Evolutionary conservation across 2,888 invertebrate species (phyloP), one percentile per base, ranked within the genome.

Genomic region (Chymomyza procnemis): DNA sequence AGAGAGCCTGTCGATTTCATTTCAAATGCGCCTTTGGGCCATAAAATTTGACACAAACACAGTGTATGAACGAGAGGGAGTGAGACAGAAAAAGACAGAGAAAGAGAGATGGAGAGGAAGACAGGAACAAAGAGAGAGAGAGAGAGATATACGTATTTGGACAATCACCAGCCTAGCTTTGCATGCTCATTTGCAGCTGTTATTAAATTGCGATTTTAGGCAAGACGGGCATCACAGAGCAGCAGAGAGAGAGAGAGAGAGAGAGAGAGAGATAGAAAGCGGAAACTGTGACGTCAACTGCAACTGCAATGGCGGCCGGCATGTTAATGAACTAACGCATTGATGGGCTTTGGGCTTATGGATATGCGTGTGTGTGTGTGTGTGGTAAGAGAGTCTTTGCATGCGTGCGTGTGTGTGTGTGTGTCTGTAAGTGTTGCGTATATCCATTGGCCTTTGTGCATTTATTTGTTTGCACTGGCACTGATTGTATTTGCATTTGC

Each of bases 141-240:
- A 22, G 64, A 68, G 26, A 57, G 54, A 69, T 47, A 64, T 66
- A 66, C 59, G 61, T 54, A 5, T 8, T 6, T 26, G 8, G 41
- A n/a, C 48, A 14, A n/a, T 47, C n/a, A 63, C 62, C 64, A 16
- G 16, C 54, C 47, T 59, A 46, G 19, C 64, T 55, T 67, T 62
- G 74, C 77, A 73, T 83, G 85, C 85, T 82, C 83, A 85, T 83
- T 84, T 84, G 83, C 79, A 79, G 84, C 61, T 76, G 85, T 85
- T 84, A 84, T 84, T 84, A 84, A 84, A 84, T 85, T 83, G 79
- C 76, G 81, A 79, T 84, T 83, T 83, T 85, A 71, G 75, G 68
- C n/a, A 21, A 19, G 50, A 30, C 6, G 8, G 41, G 30, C 41
- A n/a, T n/a, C n/a, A n/a, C n/a, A n/a, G n/a, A n/a, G n/a, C n/a